Evolutionary conservation across 2,888 invertebrate genomes (phyloP).

Genomic region (Drosophila crucigera): DNA sequence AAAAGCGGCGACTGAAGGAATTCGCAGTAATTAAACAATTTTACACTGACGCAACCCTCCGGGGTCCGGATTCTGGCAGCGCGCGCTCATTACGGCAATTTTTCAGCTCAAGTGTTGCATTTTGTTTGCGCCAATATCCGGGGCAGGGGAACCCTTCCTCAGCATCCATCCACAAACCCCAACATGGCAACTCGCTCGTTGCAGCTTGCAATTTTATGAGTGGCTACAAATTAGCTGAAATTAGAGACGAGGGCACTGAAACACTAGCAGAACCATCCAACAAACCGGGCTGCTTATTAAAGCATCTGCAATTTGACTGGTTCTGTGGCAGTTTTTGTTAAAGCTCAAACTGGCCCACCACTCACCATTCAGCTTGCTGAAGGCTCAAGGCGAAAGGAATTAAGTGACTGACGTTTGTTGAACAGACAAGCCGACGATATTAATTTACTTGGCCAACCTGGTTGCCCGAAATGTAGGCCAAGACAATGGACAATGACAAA

Average conservation of each 20-base stretch:
- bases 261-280: conserved; percentile 26
- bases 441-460: conserved; percentile 46
- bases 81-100: conserved; percentile 78
- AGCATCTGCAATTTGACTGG: conserved; percentile 37
- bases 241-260: conserved; percentile 48
- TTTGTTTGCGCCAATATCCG: conserved; percentile 81
- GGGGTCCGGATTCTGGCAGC: conserved; percentile 55
- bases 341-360: conserved; percentile 38
- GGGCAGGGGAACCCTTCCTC: conserved; percentile 13
- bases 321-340: conserved; percentile 20
- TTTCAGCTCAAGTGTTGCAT: conserved; percentile 81
- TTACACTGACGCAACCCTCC: conserved; percentile 63
- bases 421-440: conserved; percentile 56
- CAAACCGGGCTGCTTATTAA: conserved; percentile 68
- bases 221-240: conserved; percentile 76
- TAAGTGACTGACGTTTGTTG: conserved; percentile 56
- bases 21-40: conserved; percentile 81
- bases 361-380: conserved; percentile 26
- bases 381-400: conserved; percentile 45
- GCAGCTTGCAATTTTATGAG: conserved; percentile 71
- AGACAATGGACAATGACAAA: conserved; percentile 40
- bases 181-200: conserved; percentile 3
- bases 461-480: conserved; percentile 59
- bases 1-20: conserved; percentile 68
- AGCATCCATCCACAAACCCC: background rate